Percentiles rank a stretch among this genome's conserved stretches.
Conservation (phyloP, 2,113 vertebrate genomes). For the Pardalotus punctatus region DNA sequence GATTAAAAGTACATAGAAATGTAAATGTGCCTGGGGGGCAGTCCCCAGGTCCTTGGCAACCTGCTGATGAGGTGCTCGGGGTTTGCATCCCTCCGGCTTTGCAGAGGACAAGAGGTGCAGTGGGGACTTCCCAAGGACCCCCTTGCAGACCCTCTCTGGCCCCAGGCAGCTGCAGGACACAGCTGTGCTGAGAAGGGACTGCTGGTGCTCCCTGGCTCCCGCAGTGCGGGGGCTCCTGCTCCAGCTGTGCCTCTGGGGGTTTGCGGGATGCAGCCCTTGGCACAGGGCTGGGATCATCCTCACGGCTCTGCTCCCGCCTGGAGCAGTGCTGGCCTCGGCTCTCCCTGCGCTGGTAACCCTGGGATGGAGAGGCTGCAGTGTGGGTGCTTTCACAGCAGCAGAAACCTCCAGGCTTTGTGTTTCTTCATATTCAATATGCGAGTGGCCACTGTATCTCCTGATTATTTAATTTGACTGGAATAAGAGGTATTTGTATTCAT, state of each 20-base stretch:
- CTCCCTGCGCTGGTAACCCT: not conserved
- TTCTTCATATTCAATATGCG: not conserved
- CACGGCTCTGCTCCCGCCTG: accelerated
- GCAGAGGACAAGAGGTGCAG: not conserved
- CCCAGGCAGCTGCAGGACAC: not conserved
- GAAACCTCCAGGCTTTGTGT: not conserved
- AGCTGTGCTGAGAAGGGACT: accelerated
- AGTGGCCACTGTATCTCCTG: constrained; percentile 1
- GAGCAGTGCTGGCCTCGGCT: accelerated
- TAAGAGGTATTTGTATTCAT: constrained; percentile 64
- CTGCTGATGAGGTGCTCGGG: accelerated
- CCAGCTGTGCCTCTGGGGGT: accelerated
- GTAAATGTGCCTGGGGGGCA: not conserved
- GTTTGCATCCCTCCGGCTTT: not conserved
- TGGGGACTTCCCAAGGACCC: accelerated
- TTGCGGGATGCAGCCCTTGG: accelerated
- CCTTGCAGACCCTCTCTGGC: not conserved
- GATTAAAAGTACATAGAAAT: not conserved
- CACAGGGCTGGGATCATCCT: not conserved
- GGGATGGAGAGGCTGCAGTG: not conserved
- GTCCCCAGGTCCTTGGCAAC: not conserved
- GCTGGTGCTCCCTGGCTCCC: not conserved
- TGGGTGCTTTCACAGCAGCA: not conserved
- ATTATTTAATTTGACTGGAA: constrained; percentile 59
- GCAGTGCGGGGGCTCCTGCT: not conserved